Conservation (phyloP, 2,888 invertebrate species). For the Pterobdella sp. region DNA sequence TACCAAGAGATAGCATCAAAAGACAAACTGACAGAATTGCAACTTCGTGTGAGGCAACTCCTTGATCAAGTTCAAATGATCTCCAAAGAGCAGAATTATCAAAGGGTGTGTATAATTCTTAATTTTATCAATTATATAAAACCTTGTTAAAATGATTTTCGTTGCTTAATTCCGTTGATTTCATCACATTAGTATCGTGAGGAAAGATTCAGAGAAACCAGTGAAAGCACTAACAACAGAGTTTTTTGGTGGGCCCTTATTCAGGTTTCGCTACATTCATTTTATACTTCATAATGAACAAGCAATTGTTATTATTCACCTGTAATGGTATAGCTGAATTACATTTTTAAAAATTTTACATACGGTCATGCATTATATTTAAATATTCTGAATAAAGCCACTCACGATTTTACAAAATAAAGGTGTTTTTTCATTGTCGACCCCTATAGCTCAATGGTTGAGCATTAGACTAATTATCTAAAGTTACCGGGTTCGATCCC, state of each 20-base stretch:
- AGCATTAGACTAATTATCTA: no score
- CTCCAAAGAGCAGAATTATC: slow-evolving; percentile 40
- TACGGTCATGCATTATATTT: no score
- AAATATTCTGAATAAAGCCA: no score
- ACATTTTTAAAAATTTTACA: no score
- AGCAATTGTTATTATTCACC: no score
- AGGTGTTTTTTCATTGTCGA: no score
- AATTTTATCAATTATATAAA: background rate
- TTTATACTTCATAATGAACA: no score
- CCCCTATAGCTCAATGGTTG: no score
- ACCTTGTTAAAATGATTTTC: background rate
- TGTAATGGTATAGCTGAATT: no score
- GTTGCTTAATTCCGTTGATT: background rate
- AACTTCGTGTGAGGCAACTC: slow-evolving; percentile 84
- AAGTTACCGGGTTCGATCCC: no score
- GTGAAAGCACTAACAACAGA: slow-evolving; percentile 81
- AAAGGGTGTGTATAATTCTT: slow-evolving; percentile 33
- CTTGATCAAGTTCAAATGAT: slow-evolving; percentile 93
- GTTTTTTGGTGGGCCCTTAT: slow-evolving; percentile 86
- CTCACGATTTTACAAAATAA: no score
- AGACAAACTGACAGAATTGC: slow-evolving; percentile 89
- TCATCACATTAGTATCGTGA: slow-evolving; percentile 71
- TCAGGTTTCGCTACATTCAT: slow-evolving; percentile 49
- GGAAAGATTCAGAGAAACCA: slow-evolving; percentile 91
- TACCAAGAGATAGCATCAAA: slow-evolving; percentile 95